Evolutionary conservation across 2,888 invertebrate genomes (phyloP).

Genomic region (Campaea margaritaria): DNA sequence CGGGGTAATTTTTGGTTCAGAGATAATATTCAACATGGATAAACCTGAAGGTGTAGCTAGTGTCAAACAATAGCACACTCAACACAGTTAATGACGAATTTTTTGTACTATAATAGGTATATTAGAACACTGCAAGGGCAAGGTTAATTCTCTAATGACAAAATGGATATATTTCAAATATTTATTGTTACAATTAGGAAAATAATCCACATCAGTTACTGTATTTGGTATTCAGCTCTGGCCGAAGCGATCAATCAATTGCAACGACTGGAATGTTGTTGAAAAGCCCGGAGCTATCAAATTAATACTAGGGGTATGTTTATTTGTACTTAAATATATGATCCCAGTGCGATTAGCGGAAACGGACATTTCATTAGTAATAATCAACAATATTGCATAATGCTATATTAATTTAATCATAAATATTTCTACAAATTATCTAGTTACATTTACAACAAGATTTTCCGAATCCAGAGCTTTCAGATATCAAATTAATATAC

Average conservation of each 20-base stretch:
- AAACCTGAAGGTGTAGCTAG: no score
- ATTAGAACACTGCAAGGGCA: conserved; percentile 14
- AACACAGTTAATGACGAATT: no score
- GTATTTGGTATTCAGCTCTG: conserved; percentile 79
- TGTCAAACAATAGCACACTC: no score
- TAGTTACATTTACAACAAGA: conserved; percentile 61
- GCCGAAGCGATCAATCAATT: conserved; percentile 61
- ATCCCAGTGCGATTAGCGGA: conserved; percentile 49
- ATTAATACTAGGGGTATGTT: conserved; percentile 48
- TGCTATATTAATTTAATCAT: conserved; percentile 72
- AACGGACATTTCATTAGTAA: conserved; percentile 57
- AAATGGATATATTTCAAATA: conserved; percentile 57
- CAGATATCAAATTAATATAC: conserved; percentile 55
- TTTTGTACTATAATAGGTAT: not conserved
- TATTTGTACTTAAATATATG: conserved; percentile 60
- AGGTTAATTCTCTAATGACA: conserved; percentile 28
- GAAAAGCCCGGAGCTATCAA: conserved; percentile 54
- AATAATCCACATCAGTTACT: conserved; percentile 68
- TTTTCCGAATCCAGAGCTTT: conserved; percentile 63
- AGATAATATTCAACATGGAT: no score
- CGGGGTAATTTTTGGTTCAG: no score
- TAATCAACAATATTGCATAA: conserved; percentile 66
- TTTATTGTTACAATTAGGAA: conserved; percentile 74
- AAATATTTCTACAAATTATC: conserved; percentile 72
- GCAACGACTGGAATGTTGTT: conserved; percentile 73